These are phyloP conservation scores for Horisme vitalbata DNA, from an alignment of 2,888 invertebrate species.

Conservation along the genomic window DNA sequence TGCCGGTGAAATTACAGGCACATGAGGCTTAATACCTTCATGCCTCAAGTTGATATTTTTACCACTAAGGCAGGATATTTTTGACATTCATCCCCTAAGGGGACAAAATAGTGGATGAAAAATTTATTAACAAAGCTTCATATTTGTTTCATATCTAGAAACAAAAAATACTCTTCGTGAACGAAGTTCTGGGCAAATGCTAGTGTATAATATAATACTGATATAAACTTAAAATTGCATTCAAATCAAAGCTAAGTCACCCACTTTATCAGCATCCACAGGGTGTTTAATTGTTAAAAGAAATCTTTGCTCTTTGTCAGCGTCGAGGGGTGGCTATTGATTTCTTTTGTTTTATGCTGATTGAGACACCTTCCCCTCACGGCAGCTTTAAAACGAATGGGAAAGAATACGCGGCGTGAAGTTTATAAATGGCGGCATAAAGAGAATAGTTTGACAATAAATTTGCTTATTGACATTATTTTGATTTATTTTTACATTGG, in stretches of 20 bases:
- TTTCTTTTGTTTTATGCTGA: conserved; percentile 84
- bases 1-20: too few relatives aligned
- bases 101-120: too few relatives aligned
- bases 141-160: too few relatives aligned
- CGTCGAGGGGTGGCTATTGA: conserved; percentile 73
- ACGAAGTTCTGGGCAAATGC: too few relatives aligned
- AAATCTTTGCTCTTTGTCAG: conserved; percentile 83
- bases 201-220: too few relatives aligned
- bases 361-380: conserved; percentile 80
- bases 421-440: conserved; percentile 37
- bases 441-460: conserved; percentile 23
- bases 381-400: conserved; percentile 66
- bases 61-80: too few relatives aligned
- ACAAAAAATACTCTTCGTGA: too few relatives aligned
- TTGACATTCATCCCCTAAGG: too few relatives aligned
- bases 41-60: too few relatives aligned
- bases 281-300: conserved; percentile 82
- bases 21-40: too few relatives aligned
- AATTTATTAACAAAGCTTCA: too few relatives aligned
- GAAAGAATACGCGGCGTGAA: conserved; percentile 50
- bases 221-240: conserved; percentile 18
- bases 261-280: conserved; percentile 67
- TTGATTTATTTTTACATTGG: conserved; percentile 3
- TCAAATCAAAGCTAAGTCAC: conserved; percentile 51
- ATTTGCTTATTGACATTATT: conserved; percentile 15